phyloP scores from a whole-genome alignment of 2,888 invertebrate genomes.

The Cosmia trapezina region DNA sequence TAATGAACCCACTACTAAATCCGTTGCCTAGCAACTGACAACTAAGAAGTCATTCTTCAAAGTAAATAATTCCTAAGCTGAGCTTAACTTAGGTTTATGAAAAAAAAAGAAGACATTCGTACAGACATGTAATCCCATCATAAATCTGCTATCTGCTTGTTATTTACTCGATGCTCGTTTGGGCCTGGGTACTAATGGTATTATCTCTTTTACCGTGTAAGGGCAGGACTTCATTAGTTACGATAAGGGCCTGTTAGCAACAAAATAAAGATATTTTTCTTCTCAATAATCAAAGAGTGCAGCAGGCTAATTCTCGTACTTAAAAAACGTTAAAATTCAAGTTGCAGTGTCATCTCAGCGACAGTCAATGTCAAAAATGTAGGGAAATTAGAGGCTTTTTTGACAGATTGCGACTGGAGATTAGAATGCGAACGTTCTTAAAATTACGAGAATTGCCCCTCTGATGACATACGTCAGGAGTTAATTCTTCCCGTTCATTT shows the following conservation, averaged over 20 bases:
- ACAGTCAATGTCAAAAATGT: no score
- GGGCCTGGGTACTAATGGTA: neutral
- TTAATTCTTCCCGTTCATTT: neutral
- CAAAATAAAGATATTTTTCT: neutral
- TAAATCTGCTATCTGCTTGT: slow-evolving; percentile 9
- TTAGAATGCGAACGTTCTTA: no score
- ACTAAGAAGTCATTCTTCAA: slow-evolving; percentile 14
- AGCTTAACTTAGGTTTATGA: slow-evolving; percentile 42
- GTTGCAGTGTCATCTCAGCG: no score
- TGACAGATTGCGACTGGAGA: no score
- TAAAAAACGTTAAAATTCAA: no score
- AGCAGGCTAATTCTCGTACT: no score
- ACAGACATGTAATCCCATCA: slow-evolving; percentile 38
- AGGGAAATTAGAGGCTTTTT: no score
- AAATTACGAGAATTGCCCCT: no score
- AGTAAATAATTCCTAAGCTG: slow-evolving; percentile 35
- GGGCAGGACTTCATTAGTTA: neutral
- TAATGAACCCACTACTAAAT: neutral
- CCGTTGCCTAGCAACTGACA: slow-evolving; percentile 11
- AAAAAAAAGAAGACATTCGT: slow-evolving; percentile 25
- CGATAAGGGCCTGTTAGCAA: neutral
- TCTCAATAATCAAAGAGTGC: neutral
- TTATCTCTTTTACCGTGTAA: slow-evolving; percentile 9
- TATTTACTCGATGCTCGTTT: slow-evolving; percentile 14
- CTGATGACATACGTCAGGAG: neutral